A percentile compares a stretch with the other conserved stretches of the same genome.
phyloP scores from a whole-genome alignment of 2,797 vertebrate species.

The Cephalopachus bancanus region DNA sequence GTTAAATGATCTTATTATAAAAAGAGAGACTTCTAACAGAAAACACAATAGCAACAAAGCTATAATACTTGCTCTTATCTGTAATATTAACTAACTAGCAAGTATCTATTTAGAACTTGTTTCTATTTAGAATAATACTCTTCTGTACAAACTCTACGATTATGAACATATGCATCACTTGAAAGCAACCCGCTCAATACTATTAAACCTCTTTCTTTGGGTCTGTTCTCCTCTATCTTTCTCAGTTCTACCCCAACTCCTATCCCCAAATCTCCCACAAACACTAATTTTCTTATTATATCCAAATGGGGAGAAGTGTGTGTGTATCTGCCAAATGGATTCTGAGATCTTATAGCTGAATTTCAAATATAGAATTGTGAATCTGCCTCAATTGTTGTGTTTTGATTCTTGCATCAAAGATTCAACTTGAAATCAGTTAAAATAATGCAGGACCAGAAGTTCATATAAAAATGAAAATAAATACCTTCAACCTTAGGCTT shows the following conservation, averaged over 20 bases:
- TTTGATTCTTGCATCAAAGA: neutral
- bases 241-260: neutral
- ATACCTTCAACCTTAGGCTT: neutral
- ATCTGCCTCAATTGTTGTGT: neutral
- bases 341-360: neutral
- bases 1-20: neutral
- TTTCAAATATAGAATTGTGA: neutral
- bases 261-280: neutral
- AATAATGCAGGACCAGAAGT: constrained; percentile 5
- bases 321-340: neutral
- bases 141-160: neutral
- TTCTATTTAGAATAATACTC: neutral
- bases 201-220: rapidly evolving
- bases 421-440: neutral
- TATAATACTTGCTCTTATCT: neutral
- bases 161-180: neutral
- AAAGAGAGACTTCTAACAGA: neutral
- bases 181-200: neutral
- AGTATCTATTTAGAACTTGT: neutral
- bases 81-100: neutral
- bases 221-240: neutral
- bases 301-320: neutral
- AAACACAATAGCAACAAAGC: neutral
- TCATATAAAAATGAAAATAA: neutral
- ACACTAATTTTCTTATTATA: neutral